Conservation (phyloP, 2,888 invertebrate genomes). For the Napeogenes inachia region DNA sequence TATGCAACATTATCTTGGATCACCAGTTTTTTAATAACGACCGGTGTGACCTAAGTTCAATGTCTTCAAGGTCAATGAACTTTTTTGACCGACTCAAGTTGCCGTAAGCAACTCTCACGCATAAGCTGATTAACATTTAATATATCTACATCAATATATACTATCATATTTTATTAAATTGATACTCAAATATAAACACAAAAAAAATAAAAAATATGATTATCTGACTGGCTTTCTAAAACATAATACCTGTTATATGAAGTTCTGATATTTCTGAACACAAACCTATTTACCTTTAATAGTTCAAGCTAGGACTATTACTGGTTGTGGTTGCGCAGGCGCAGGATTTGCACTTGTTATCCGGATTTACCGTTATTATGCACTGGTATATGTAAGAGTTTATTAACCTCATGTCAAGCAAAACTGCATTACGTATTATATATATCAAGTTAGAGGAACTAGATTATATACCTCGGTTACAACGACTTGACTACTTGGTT, state of each 20-base stretch:
- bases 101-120: conserved; percentile 31
- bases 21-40: conserved; percentile 33
- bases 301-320: neutral
- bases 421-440: neutral
- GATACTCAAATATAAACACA: no score
- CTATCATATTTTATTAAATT: no score
- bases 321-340: conserved; percentile 34
- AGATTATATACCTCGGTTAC: no score
- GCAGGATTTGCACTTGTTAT: conserved; percentile 20
- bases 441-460: no score
- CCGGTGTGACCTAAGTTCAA: conserved; percentile 60
- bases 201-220: no score
- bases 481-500: no score
- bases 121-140: neutral
- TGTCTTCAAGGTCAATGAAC: conserved; percentile 59
- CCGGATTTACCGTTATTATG: conserved; percentile 26
- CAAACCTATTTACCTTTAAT: neutral
- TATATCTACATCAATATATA: no score
- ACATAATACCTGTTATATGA: no score
- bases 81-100: conserved; percentile 39
- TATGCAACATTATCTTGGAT: conserved; percentile 21
- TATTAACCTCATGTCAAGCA: conserved; percentile 25
- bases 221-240: no score
- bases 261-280: no score
- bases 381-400: conserved; percentile 27